phyloP scores from a whole-genome alignment of 2,888 invertebrate species.

The Drosophila niveifrons region DNA sequence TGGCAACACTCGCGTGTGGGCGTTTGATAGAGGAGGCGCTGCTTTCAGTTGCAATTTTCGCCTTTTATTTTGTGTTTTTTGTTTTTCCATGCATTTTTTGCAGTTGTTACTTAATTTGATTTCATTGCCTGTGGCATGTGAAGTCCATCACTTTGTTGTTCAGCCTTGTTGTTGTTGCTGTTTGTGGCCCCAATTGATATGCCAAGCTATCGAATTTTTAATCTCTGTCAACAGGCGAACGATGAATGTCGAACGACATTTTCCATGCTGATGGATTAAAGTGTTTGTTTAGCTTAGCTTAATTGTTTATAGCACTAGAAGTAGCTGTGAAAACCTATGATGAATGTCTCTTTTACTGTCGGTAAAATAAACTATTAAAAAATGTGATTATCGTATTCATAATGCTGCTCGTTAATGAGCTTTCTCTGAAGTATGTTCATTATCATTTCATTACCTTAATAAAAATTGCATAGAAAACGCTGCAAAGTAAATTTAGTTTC shows the following conservation, averaged over 20 bases:
- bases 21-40: conserved; percentile 26
- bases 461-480: not conserved
- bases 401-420: not conserved
- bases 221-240: conserved; percentile 31
- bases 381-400: not conserved
- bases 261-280: not conserved
- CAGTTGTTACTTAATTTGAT: conserved; percentile 36
- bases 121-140: conserved; percentile 49
- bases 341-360: too few species aligned
- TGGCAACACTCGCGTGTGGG: conserved; percentile 42
- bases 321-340: too few species aligned
- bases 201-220: conserved; percentile 41
- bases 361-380: not conserved
- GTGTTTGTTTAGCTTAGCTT: not conserved
- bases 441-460: not conserved
- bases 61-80: conserved; percentile 12
- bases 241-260: not conserved
- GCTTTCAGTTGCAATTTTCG: conserved; percentile 7
- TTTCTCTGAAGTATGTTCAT: not conserved
- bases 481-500: too few species aligned
- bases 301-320: too few species aligned
- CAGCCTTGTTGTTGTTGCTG: conserved; percentile 12
- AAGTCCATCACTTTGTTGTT: conserved; percentile 26
- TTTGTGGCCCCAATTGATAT: conserved; percentile 51
- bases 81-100: conserved; percentile 39